Base-by-base conservation (phyloP, 2,888 invertebrate genomes). In the Pristionchus japonicus region DNA sequence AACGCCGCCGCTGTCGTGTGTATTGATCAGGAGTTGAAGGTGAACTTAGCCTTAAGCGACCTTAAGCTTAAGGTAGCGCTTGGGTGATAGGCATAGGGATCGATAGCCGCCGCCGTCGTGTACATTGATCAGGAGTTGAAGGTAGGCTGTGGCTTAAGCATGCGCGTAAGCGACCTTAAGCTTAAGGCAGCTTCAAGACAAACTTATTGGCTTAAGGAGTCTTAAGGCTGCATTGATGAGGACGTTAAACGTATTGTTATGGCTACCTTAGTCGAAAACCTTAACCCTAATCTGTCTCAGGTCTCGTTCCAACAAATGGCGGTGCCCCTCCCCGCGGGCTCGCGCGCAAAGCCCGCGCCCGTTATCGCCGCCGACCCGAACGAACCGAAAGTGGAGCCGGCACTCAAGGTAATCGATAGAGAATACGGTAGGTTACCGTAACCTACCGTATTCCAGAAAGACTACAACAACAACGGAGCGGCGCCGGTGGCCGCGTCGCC, bases 1-100 rank as follows among this genome's bases (percentile, higher is more conserved):
- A 93, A 93, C 83, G 92, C 93, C 31, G 93, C 93, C n/a, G 93
- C 93, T 20, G 93, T 93, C 20, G 92, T 93, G 34, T 91, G 91
- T 88, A 89, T 93, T 43, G 92, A 91, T 57, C 90, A 89, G 27
- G 91, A 92, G 88, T 86, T 93, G 77, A 90, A 92, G 89, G 91
- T 92, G n/a, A n/a, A n/a, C n/a, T n/a, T n/a, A n/a, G n/a, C n/a
- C n/a, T n/a, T n/a, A n/a, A n/a, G n/a, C n/a, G n/a, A n/a, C n/a
- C n/a, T 40, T 74, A 43, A n/a, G 74, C 31, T 20, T 40, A n/a
- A 40, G 74, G 40, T 43, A n/a, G 23, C 11, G 6, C 52, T 52
- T 7, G 52, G 20, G 52, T 17, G 1, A 52, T 1, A 23, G 52
- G 23, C n/a, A n/a, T n/a, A n/a, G n/a, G n/a, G n/a, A n/a, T n/a